Evolutionary conservation across 2,113 vertebrate genomes (phyloP), one percentile per base, ranked within the genome.

Genomic region (Stomatorhinus ivindoensis): DNA sequence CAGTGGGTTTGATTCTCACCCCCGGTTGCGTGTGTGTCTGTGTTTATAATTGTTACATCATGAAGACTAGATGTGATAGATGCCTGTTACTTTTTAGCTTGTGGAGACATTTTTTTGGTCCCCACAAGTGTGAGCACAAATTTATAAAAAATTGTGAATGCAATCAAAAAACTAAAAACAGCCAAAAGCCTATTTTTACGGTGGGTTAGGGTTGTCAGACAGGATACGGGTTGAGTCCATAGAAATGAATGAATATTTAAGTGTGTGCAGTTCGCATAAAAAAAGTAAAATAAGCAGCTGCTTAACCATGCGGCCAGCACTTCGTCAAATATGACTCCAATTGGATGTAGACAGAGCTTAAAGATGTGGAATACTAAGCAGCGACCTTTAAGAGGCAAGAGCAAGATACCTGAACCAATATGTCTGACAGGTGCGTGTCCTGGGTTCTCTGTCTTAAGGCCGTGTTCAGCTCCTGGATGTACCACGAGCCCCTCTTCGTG

Each of bases 401-500:
- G 82, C 21, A 44, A 47, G 24, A 92, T 88, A 99, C 98, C 97
- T 98, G 96, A 87, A 99, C 98, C 61, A 99, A 92, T 94, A 99
- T 98, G 93, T 99, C 98, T 1, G 98, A 97, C 82, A 99, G 94
- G 0, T 99, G 98, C 85, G 94, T 97, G 95, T 99, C 95, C 48
- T 91, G 95, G 83, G 98, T 95, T 31, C 94, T 93, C 89, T 97
- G 95, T 0, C 97, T 97, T 90, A 99, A 97, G 2, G 97, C 95
- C 0, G 93, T 90, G 10, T 96, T 94, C 10, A 99, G 96, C 24
- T 98, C 98, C 93, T 99, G 97, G 0, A 99, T 90, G 35, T 97
- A 99, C 98, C 98, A 99, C 88, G 98, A 99, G 0, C 98, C 98
- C 82, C 96, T 96, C 89, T 97, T 98, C 91, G 98, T 99, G 94